These are phyloP conservation scores for Drosophila sproati DNA, from an alignment of 1,140 invertebrate species.

Conservation along the genomic window DNA sequence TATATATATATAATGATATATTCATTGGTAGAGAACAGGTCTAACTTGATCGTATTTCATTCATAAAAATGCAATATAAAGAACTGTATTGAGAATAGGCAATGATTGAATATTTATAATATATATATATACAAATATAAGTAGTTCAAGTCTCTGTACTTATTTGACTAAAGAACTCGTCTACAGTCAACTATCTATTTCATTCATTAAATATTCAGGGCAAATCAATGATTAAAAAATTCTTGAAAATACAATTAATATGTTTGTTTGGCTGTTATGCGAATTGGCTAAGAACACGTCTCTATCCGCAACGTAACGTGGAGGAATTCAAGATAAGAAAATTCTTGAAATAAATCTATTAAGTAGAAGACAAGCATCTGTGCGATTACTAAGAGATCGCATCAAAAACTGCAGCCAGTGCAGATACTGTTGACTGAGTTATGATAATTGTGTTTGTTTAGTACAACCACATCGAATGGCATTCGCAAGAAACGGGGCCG, in stretches of 20 bases:
- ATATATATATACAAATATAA: neutral
- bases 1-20: neutral
- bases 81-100: neutral
- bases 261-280: neutral
- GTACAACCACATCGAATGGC: neutral
- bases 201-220: slow-evolving; percentile 6
- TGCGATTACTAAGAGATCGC: neutral
- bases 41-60: slow-evolving; percentile 5
- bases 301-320: neutral
- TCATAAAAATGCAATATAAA: slow-evolving; percentile 8
- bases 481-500: slow-evolving; percentile 26
- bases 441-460: neutral
- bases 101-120: neutral
- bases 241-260: slow-evolving; percentile 1
- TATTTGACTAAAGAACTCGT: slow-evolving; percentile 1
- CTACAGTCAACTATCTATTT: neutral
- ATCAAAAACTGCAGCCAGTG: neutral
- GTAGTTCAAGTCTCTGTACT: neutral
- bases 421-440: neutral
- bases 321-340: neutral
- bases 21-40: slow-evolving; percentile 1
- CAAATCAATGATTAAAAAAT: neutral
- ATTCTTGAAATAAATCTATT: neutral
- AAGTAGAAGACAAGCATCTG: neutral
- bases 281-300: neutral